These are phyloP conservation scores for Telmatochromis brachygnathus DNA, from an alignment of 2,113 vertebrate genomes.

Conservation along the genomic window DNA sequence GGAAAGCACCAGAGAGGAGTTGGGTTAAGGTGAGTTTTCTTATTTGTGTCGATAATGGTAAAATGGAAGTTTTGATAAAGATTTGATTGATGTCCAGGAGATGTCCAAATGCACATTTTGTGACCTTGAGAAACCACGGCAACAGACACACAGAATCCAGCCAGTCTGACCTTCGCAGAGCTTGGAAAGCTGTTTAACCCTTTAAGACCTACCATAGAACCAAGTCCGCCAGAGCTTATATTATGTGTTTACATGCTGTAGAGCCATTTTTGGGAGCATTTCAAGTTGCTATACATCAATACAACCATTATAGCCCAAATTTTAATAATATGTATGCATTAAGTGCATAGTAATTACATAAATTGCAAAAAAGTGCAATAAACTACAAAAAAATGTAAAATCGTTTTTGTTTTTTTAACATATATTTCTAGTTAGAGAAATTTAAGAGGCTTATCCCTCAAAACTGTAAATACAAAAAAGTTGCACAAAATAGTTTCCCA, in stretches of 20 bases:
- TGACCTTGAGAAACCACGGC: not conserved
- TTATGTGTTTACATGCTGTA: rapidly evolving
- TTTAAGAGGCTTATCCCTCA: too few relatives aligned
- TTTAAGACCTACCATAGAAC: too few relatives aligned
- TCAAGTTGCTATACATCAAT: too few relatives aligned
- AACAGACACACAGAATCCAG: not conserved
- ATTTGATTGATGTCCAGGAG: not conserved
- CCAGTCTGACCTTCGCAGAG: not conserved
- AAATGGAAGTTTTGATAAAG: not conserved
- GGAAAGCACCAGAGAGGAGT: not conserved
- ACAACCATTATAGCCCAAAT: rapidly evolving
- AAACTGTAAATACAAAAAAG: too few relatives aligned
- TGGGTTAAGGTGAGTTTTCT: not conserved
- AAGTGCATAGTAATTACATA: too few relatives aligned
- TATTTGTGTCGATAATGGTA: not conserved
- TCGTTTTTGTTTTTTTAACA: rapidly evolving
- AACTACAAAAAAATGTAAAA: rapidly evolving
- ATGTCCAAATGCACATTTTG: not conserved
- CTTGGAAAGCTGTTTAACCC: not conserved
- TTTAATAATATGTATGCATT: rapidly evolving
- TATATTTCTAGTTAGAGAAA: too few relatives aligned
- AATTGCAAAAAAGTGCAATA: too few relatives aligned
- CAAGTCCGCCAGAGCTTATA: rapidly evolving
- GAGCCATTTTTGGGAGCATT: too few relatives aligned
- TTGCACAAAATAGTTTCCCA: too few relatives aligned